A percentile compares a stretch with the other conserved stretches of the same genome.
Conservation (phyloP, 2,888 invertebrate genomes). For the Eristalinus aeneus region DNA sequence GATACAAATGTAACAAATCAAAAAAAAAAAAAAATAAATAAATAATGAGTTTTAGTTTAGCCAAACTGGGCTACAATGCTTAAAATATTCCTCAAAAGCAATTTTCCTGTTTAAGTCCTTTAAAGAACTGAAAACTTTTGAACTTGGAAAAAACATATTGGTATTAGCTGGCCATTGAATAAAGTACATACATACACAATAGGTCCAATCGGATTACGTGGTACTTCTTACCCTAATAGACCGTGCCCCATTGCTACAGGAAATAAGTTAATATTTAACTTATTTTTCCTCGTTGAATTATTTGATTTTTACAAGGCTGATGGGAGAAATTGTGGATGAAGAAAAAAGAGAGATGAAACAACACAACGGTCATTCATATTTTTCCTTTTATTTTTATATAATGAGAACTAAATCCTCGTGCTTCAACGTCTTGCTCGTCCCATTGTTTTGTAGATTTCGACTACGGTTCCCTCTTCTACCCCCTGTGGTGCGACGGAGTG, state of each 20-base stretch:
- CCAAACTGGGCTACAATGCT: not conserved
- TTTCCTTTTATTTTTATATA: conserved; percentile 25
- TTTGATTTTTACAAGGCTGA: conserved; percentile 55
- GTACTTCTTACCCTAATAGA: conserved; percentile 66
- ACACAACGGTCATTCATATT: not conserved
- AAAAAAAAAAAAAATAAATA: no score
- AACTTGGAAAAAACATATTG: conserved; percentile 62
- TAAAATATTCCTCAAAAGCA: conserved; percentile 13
- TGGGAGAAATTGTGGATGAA: not conserved
- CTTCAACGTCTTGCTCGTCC: conserved; percentile 37
- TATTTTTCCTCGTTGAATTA: conserved; percentile 56
- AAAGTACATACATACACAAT: conserved; percentile 40
- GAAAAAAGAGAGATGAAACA: conserved; percentile 27
- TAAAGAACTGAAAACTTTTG: conserved; percentile 49
- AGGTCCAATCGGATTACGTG: conserved; percentile 63
- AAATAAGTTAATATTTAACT: conserved; percentile 67
- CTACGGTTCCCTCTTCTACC: not conserved
- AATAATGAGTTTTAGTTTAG: no score
- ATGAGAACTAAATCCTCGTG: conserved; percentile 38
- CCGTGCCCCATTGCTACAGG: conserved; percentile 8
- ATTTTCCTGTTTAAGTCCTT: conserved; percentile 35
- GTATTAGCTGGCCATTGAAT: conserved; percentile 65
- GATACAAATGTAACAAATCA: no score
- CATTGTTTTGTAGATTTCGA: conserved; percentile 11
- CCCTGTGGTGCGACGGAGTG: conserved; percentile 3